Evolutionary conservation across 2,888 invertebrate species (phyloP), one percentile per base, ranked within the genome.

Genomic region (Lepidochrysops patricia): DNA sequence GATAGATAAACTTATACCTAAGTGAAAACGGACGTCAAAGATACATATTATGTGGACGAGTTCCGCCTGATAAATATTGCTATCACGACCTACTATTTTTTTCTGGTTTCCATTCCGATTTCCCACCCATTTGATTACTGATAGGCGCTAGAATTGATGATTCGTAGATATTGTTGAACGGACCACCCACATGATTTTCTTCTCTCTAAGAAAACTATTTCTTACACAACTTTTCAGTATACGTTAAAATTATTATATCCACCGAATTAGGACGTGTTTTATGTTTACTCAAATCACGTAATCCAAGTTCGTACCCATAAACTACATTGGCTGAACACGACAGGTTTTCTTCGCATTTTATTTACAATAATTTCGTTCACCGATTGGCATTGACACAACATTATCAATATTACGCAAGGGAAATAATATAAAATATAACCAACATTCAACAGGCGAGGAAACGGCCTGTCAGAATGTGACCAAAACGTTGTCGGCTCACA

Each of bases 81-180:
- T 50, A 50, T 50, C 50, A 50, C 50, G 50, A 50, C 50, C 50
- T 26, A 50, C 13, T 50, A 26, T 26, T 26, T 12, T 23, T 23
- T 49, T 25, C 25, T 26, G 25, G 49, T 23, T 49, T 25, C 25
- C 25, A 43, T 19, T 43, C 37, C 37, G 15, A 43, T 43, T 43
- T 43, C 25, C 50, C 25, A 50, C 25, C 26, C n/a, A 50, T 50
- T 50, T 26, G 50, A 50, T 26, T 50, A 50, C 50, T 2, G 26
- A 26, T 50, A 50, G 3, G 19, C 15, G 15, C 37, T 43, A 15
- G 9, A 43, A 43, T 35, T 13, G 13, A n/a, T 35, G n/a, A 35
- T 13, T 5, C 13, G 5, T 35, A 35, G 35, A 37, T 37, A 37
- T 37, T 37, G 37, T 37, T n/a, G 13, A 37, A 37, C 13, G 35